These are phyloP conservation scores for Xanthostigma xanthostigma DNA, from an alignment of 2,888 invertebrate genomes.

Conservation along the genomic window DNA sequence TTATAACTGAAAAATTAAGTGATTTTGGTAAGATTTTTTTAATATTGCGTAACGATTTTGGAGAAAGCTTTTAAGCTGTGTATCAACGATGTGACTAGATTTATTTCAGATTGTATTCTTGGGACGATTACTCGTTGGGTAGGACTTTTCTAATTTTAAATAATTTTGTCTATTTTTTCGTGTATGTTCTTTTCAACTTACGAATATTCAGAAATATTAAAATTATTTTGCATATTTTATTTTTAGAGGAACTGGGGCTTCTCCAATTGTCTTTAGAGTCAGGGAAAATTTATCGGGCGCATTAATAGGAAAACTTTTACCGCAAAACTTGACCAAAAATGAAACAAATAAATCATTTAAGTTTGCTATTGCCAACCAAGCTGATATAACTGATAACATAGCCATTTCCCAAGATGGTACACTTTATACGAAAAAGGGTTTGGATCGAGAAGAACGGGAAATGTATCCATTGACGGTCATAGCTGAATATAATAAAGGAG, in stretches of 20 bases:
- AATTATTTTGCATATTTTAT: constrained; percentile 8
- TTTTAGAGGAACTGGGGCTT: constrained; percentile 49
- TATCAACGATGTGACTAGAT: too few relatives aligned
- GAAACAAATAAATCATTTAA: constrained; percentile 36
- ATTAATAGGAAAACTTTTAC: constrained; percentile 55
- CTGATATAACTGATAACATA: constrained; percentile 65
- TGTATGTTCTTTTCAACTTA: too few relatives aligned
- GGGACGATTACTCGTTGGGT: too few relatives aligned
- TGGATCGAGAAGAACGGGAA: constrained; percentile 62
- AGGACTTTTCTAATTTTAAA: too few relatives aligned
- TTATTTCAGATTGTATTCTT: too few relatives aligned
- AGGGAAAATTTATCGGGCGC: constrained; percentile 62
- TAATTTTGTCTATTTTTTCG: too few relatives aligned
- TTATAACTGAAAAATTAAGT: too few relatives aligned
- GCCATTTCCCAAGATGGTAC: constrained; percentile 65
- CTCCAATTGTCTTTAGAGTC: constrained; percentile 58
- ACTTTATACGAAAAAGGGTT: constrained; percentile 56
- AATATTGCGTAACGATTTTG: background rate
- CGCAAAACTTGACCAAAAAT: constrained; percentile 32
- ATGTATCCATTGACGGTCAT: constrained; percentile 64
- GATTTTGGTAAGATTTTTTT: constrained; percentile 6
- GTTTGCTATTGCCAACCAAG: constrained; percentile 69
- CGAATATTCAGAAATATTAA: too few relatives aligned
- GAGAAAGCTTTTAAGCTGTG: too few relatives aligned
- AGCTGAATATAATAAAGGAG: constrained; percentile 57